phyloP scores from a whole-genome alignment of 1,140 invertebrate genomes.

The Megalopta genalis region DNA sequence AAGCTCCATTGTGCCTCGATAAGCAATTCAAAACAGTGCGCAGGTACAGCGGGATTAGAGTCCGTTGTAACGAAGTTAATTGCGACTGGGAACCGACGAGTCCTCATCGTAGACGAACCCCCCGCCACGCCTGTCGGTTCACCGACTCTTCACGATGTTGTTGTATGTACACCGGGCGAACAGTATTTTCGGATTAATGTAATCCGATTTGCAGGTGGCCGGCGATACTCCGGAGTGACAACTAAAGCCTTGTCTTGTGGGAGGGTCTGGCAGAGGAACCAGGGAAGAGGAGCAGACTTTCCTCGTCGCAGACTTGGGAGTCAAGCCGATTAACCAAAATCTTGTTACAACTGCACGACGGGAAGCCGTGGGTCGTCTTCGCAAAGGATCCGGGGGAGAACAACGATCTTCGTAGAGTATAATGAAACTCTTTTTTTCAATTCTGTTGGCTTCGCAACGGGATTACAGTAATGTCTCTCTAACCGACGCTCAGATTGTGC shows the following conservation, averaged over 20 bases:
- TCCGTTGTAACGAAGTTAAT: background rate
- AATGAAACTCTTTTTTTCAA: too few relatives aligned
- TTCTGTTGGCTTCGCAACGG: background rate
- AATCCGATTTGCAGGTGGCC: conserved; percentile 57
- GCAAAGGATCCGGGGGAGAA: background rate
- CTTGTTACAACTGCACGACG: conserved; percentile 57
- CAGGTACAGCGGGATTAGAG: background rate
- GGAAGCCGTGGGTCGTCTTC: conserved; percentile 6
- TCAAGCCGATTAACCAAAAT: conserved; percentile 68
- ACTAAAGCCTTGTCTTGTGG: conserved; percentile 27
- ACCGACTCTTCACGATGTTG: conserved; percentile 7
- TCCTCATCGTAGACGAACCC: background rate
- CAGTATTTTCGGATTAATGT: conserved; percentile 66
- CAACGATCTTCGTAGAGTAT: background rate
- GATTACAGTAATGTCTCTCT: too few relatives aligned
- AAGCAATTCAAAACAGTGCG: background rate
- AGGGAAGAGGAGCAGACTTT: conserved; percentile 38
- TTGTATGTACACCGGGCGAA: background rate
- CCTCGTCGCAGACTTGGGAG: conserved; percentile 27
- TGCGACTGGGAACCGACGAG: background rate
- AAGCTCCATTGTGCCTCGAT: too few relatives aligned
- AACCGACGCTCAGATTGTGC: too few relatives aligned
- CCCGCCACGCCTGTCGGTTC: background rate
- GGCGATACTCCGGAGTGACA: conserved; percentile 30
- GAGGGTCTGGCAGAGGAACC: conserved; percentile 10